Evolutionary conservation across 1,140 invertebrate genomes (phyloP).

Genomic region (silkworm (Bombyx mori)): ASM3026992v2 NC_085132.1:1016001-1016500

Average conservation of each 20-base stretch:
- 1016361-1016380: constrained; percentile 15
- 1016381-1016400: constrained; percentile 16
- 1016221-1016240: constrained; percentile 14
- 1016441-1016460: constrained; percentile 16
- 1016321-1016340: constrained; percentile 20
- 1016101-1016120: constrained; percentile 15
- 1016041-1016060: constrained; percentile 26
- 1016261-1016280: constrained; percentile 19
- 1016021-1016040: constrained; percentile 17
- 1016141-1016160: constrained; percentile 1
- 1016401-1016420: constrained; percentile 19
- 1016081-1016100: constrained; percentile 22
- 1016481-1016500: constrained; percentile 20
- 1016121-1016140: constrained; percentile 8
- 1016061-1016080: constrained; percentile 21
- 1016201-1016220: constrained; percentile 16
- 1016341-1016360: constrained; percentile 29
- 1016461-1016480: constrained; percentile 9
- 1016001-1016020: no score
- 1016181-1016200: constrained; percentile 18
- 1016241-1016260: constrained; percentile 29
- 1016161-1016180: constrained; percentile 28
- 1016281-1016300: constrained; percentile 20
- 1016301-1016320: constrained; percentile 25
- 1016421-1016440: no score